Evolutionary conservation across 2,113 vertebrate species (phyloP).

Genomic region (Phoxinus phoxinus): DNA sequence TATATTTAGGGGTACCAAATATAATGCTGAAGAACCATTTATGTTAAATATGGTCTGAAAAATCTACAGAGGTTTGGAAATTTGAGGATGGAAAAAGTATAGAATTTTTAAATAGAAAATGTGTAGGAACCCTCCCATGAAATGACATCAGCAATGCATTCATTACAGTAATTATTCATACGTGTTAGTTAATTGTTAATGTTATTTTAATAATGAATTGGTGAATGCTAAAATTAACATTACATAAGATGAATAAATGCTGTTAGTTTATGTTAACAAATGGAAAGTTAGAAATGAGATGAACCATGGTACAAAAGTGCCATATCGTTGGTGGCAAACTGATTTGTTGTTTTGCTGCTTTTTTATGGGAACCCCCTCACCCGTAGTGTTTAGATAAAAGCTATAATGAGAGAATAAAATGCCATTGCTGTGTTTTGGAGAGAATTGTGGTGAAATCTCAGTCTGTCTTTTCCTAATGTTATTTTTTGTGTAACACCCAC

Average conservation of each 20-base stretch:
- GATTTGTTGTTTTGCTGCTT: background rate
- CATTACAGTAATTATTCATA: background rate
- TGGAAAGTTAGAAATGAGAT: background rate
- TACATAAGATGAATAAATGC: background rate
- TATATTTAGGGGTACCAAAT: too few relatives aligned
- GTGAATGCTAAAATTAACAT: background rate
- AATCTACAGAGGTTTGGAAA: too few relatives aligned
- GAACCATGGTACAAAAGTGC: background rate
- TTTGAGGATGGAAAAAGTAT: too few relatives aligned
- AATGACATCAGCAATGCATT: background rate
- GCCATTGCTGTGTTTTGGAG: background rate
- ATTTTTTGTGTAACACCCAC: constrained; percentile 10
- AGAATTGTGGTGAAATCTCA: background rate
- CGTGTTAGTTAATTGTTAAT: background rate
- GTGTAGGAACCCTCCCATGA: too few relatives aligned
- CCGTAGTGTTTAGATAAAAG: background rate
- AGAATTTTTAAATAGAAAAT: too few relatives aligned
- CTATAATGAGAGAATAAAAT: constrained; percentile 2
- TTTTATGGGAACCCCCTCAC: background rate
- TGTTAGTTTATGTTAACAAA: background rate
- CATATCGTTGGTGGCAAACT: background rate
- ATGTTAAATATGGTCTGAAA: too few relatives aligned
- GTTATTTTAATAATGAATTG: background rate
- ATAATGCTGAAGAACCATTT: too few relatives aligned
- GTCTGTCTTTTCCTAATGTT: constrained; percentile 10